Evolutionary conservation across 2,113 vertebrate species (phyloP).

Genomic region (Mus spicilegus): DNA sequence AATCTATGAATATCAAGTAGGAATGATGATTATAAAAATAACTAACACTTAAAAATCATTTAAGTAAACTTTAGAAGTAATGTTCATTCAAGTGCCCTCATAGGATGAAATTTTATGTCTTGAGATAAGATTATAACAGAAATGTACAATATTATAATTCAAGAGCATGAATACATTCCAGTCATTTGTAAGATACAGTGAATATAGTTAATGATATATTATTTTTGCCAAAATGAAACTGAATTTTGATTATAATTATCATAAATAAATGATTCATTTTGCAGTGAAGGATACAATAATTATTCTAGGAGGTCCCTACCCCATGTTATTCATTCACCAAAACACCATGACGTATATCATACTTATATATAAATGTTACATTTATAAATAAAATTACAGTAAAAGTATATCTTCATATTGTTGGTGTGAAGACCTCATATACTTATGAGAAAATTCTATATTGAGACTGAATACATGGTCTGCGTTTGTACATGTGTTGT

Average conservation of each 20-base stretch:
- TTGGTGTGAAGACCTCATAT: not conserved
- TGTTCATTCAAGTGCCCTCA: not conserved
- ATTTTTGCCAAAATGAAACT: not conserved
- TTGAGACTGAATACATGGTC: not conserved
- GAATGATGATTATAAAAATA: constrained; percentile 12
- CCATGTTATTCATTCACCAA: not conserved
- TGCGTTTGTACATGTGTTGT: not conserved
- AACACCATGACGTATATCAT: not conserved
- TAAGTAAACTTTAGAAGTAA: not conserved
- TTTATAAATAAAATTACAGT: not conserved
- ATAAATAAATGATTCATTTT: not conserved
- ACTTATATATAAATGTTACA: not conserved
- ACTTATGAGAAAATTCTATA: not conserved
- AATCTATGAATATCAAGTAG: constrained; percentile 29
- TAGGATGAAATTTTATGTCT: not conserved
- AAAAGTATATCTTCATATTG: not conserved
- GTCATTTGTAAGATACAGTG: accelerated
- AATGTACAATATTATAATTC: not conserved
- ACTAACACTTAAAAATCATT: not conserved
- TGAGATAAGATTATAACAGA: not conserved
- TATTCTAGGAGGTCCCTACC: not conserved
- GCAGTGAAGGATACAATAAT: not conserved
- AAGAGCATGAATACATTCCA: not conserved
- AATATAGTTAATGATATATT: not conserved
- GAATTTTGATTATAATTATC: not conserved